Percentiles rank a stretch among this genome's conserved stretches.
These are phyloP conservation scores for Typhlomys cinereus DNA, from an alignment of 2,113 vertebrate species.

Conservation along the genomic window DNA sequence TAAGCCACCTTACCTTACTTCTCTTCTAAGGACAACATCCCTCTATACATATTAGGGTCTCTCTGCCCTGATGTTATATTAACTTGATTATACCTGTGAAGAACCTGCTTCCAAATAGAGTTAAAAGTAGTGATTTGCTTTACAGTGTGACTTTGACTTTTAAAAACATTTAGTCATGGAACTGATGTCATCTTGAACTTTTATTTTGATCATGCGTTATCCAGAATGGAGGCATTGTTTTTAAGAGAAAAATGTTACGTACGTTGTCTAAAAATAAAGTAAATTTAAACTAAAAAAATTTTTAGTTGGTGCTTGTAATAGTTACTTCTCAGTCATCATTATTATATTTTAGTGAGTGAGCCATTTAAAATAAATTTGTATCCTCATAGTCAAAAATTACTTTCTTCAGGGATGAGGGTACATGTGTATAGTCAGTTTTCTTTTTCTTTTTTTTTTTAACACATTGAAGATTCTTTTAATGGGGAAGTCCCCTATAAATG, in stretches of 20 bases:
- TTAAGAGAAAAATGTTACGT: too few species aligned
- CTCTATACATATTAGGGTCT: neutral
- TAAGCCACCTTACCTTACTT: neutral
- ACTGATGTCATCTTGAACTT: too few species aligned
- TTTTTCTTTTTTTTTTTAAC: too few species aligned
- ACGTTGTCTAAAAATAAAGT: too few species aligned
- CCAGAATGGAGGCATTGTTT: too few species aligned
- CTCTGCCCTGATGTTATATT: neutral
- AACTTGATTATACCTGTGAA: neutral
- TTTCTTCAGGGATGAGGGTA: neutral
- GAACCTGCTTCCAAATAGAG: neutral
- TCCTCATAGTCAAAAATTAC: conserved; percentile 13
- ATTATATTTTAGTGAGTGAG: conserved; percentile 3
- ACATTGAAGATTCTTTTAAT: too few species aligned
- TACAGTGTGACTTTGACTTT: conserved; percentile 15
- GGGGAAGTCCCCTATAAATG: too few species aligned
- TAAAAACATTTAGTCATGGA: neutral
- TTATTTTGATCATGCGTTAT: too few species aligned
- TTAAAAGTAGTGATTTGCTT: conserved; percentile 37
- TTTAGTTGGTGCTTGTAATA: conserved; percentile 11
- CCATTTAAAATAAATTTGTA: conserved; percentile 30
- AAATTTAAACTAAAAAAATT: too few species aligned
- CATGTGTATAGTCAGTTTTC: too few species aligned
- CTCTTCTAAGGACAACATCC: neutral
- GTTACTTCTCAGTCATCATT: conserved; percentile 29